phyloP scores from a whole-genome alignment of 1,140 invertebrate genomes.

The Pentalonia nigronervosa region DNA sequence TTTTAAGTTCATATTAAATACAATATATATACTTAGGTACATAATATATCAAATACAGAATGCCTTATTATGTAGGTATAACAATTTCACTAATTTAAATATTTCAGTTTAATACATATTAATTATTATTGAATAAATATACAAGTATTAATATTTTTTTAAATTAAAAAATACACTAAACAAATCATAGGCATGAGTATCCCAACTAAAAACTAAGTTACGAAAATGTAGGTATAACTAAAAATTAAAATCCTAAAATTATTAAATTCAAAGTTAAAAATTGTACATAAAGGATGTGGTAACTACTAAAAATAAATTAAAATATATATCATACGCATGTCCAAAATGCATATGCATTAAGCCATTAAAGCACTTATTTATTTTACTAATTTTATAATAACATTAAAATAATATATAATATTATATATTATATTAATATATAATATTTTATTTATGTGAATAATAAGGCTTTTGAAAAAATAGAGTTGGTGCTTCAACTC shows the following conservation, averaged over 20 bases:
- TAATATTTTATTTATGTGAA: neutral
- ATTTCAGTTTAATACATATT: neutral
- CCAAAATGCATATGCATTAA: neutral
- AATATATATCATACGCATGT: neutral
- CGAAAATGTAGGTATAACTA: neutral
- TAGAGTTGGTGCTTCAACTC: neutral
- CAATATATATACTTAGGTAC: too few species aligned
- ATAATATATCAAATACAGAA: too few species aligned
- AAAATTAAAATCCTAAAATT: too few species aligned
- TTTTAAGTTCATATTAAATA: neutral
- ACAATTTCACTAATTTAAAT: neutral
- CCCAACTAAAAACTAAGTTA: neutral
- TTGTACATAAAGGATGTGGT: neutral
- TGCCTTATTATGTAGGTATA: too few species aligned
- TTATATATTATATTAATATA: neutral
- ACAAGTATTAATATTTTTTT: neutral
- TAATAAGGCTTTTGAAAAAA: neutral
- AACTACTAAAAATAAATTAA: neutral
- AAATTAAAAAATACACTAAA: too few species aligned
- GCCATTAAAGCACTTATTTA: neutral
- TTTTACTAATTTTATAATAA: neutral
- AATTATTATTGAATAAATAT: constrained; percentile 55
- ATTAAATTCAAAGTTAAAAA: too few species aligned
- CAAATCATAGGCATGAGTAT: neutral
- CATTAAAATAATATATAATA: neutral